Conservation (phyloP, 23 tunicate species). For the Ascidia mentula region DNA sequence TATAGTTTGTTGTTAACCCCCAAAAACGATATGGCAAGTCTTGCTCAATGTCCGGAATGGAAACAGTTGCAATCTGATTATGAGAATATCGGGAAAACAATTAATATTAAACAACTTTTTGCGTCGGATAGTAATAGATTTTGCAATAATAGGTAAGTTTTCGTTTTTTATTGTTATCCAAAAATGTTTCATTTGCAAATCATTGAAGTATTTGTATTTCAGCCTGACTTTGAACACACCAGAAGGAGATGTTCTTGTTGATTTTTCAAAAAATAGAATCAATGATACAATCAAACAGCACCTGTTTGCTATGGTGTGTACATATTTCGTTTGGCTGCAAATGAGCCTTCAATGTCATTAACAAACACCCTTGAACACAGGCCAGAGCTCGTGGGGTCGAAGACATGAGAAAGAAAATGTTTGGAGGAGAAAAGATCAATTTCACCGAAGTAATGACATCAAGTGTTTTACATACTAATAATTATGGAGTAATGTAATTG, state of each 20-base stretch:
- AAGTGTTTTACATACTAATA: too few species aligned
- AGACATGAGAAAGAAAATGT: slow-evolving; percentile 35
- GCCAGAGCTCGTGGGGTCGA: slow-evolving; percentile 32
- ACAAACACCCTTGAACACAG: not conserved
- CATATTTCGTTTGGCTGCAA: not conserved
- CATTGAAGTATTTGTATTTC: slow-evolving; percentile 13
- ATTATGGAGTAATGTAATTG: too few species aligned
- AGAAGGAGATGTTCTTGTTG: slow-evolving; percentile 72
- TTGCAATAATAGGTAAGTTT: slow-evolving; percentile 11
- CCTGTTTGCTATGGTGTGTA: slow-evolving; percentile 31
- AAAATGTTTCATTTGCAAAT: not conserved
- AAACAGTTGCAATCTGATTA: slow-evolving; percentile 32
- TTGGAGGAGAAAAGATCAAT: slow-evolving; percentile 46
- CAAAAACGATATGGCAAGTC: slow-evolving; percentile 7
- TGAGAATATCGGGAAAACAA: slow-evolving; percentile 9
- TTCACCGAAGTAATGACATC: slow-evolving; percentile 41
- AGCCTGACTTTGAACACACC: slow-evolving; percentile 50
- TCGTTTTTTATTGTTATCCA: not conserved
- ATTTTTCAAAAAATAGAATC: slow-evolving; percentile 84
- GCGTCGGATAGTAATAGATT: slow-evolving; percentile 30
- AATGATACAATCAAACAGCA: slow-evolving; percentile 51
- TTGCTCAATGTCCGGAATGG: slow-evolving; percentile 35
- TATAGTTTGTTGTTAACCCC: too few species aligned
- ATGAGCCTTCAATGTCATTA: too few species aligned
- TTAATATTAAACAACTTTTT: slow-evolving; percentile 41